Evolutionary conservation across 2,797 vertebrate species (phyloP).

Genomic region (Moxostoma hubbsi): DNA sequence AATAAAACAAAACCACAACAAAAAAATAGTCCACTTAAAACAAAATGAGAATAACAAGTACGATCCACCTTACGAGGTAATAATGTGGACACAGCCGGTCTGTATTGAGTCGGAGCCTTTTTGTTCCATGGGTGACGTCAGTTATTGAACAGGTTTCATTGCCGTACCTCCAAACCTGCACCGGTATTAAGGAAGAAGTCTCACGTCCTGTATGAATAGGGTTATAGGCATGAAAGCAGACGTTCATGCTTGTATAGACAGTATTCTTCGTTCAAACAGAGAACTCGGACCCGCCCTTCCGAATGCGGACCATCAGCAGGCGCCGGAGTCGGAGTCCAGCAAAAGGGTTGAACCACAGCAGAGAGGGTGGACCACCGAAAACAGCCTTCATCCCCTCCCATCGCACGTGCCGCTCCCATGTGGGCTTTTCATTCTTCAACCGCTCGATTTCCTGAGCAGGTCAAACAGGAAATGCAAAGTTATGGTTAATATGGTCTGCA

Average conservation of each 20-base stretch:
- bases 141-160: conserved; percentile 29
- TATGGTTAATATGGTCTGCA: background rate
- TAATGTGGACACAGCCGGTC: conserved; percentile 40
- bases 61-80: conserved; percentile 32
- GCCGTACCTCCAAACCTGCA: conserved; percentile 38
- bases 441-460: conserved; percentile 92
- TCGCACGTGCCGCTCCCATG: conserved; percentile 91
- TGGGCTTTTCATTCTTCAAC: conserved; percentile 97
- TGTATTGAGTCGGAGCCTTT: conserved; percentile 30
- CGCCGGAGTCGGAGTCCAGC: conserved; percentile 86
- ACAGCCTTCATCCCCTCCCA: conserved; percentile 98
- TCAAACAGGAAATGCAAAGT: conserved; percentile 27
- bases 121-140: conserved; percentile 32
- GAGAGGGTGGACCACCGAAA: conserved; percentile 92
- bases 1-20: background rate
- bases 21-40: background rate
- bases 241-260: conserved; percentile 13
- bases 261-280: conserved; percentile 81
- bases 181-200: conserved; percentile 30
- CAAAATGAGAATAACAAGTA: conserved; percentile 14
- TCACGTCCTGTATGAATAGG: conserved; percentile 20
- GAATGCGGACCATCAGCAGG: conserved; percentile 75
- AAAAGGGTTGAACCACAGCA: conserved; percentile 97
- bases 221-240: conserved; percentile 19
- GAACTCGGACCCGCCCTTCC: conserved; percentile 89